phyloP scores from a whole-genome alignment of 2,113 vertebrate genomes.

The Cottus gobio region DNA sequence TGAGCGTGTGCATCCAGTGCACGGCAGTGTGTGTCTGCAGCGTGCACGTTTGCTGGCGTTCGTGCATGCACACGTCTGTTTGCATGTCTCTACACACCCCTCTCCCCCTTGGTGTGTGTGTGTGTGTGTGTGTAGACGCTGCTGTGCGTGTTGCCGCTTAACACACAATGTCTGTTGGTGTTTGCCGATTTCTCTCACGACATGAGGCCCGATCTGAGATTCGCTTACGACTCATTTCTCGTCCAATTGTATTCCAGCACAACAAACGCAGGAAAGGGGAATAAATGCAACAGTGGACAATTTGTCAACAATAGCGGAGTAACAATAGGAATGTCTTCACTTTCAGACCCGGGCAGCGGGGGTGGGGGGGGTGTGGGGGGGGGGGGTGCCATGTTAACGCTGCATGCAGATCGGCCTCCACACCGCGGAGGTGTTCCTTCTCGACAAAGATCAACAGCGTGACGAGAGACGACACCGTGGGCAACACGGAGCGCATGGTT shows the following conservation, averaged over 20 bases:
- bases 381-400: slow-evolving; percentile 43
- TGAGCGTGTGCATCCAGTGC: slow-evolving; percentile 37
- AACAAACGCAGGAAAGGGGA: background rate
- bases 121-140: background rate
- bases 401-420: slow-evolving; percentile 49
- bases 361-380: no score
- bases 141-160: no score
- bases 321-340: slow-evolving; percentile 4
- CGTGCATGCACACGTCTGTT: background rate
- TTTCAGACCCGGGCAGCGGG: slow-evolving; percentile 31
- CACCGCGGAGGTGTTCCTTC: slow-evolving; percentile 37
- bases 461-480: slow-evolving; percentile 42
- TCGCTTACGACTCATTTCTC: background rate
- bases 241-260: slow-evolving; percentile 24
- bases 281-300: slow-evolving; percentile 14
- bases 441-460: slow-evolving; percentile 66
- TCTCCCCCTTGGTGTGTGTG: background rate
- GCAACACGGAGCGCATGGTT: slow-evolving; percentile 28
- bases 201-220: slow-evolving; percentile 5
- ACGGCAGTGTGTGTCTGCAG: slow-evolving; percentile 31
- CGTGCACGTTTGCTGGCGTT: background rate
- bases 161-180: background rate
- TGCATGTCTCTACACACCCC: background rate
- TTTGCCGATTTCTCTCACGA: background rate
- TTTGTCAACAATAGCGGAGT: slow-evolving; percentile 2